Conservation (phyloP, 37 sponge, comb jelly and placozoan genomes). For the Ephydatia muelleri region DNA sequence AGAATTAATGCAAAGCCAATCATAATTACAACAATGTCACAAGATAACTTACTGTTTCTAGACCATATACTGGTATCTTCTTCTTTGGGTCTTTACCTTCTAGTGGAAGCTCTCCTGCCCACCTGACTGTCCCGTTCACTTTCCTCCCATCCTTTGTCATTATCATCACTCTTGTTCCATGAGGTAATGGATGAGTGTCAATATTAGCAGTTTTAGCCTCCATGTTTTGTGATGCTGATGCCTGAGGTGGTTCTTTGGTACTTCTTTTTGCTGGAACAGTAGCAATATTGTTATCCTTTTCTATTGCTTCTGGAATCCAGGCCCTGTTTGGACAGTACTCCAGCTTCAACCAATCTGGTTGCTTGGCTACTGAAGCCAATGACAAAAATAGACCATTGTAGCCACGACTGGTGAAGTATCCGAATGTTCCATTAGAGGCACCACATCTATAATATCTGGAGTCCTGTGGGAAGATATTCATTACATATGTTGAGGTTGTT, state of each 20-base stretch:
- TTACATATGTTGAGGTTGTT: too few species aligned
- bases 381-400: constrained; percentile 66
- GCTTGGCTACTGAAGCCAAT: constrained; percentile 13
- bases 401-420: constrained; percentile 47
- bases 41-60: constrained; percentile 65
- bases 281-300: neutral
- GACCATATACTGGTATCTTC: constrained; percentile 15
- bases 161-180: constrained; percentile 12
- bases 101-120: constrained; percentile 25
- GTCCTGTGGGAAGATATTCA: constrained; percentile 31
- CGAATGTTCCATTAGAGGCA: constrained; percentile 37
- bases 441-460: constrained; percentile 28
- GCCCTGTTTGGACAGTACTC: neutral
- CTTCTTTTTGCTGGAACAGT: neutral
- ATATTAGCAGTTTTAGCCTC: neutral
- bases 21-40: too few species aligned
- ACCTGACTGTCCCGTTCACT: constrained; percentile 42
- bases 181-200: constrained; percentile 3
- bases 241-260: neutral
- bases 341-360: neutral
- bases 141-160: constrained; percentile 21
- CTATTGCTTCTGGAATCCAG: neutral
- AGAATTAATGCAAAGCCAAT: too few species aligned
- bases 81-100: neutral
- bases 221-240: neutral